Percentiles rank a stretch among this genome's conserved stretches.
Conservation (phyloP, 2,888 invertebrate genomes). For the Ethmia dodecea region DNA sequence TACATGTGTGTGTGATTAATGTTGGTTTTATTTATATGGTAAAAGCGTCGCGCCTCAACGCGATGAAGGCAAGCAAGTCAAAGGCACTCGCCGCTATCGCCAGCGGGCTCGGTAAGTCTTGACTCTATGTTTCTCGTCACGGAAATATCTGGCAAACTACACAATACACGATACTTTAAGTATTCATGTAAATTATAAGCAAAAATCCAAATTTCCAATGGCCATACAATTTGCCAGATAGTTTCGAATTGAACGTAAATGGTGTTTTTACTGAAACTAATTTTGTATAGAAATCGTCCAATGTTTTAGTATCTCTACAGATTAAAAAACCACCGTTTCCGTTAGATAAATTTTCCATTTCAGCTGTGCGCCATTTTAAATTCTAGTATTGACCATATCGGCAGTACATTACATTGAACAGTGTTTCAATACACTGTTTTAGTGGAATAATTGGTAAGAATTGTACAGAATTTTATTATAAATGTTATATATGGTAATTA, state of each 20-base stretch:
- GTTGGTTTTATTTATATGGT: conserved; percentile 80
- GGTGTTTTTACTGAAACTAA: conserved; percentile 34
- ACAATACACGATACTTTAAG: not conserved
- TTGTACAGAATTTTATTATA: conserved; percentile 43
- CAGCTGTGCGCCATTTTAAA: conserved; percentile 43
- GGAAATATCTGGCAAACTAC: conserved; percentile 29
- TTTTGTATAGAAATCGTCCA: not conserved
- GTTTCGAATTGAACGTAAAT: conserved; percentile 40
- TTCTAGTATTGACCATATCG: conserved; percentile 40
- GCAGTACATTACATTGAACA: conserved; percentile 36
- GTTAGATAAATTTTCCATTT: conserved; percentile 43
- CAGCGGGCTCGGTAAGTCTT: conserved; percentile 92
- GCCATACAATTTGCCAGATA: conserved; percentile 54
- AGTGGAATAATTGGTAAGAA: conserved; percentile 59
- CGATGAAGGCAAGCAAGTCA: conserved; percentile 85
- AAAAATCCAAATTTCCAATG: not conserved
- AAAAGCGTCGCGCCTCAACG: conserved; percentile 83
- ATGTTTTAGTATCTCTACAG: conserved; percentile 1
- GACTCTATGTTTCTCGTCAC: conserved; percentile 21
- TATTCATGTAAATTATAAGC: too few species aligned
- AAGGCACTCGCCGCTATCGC: conserved; percentile 94
- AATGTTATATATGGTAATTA: conserved; percentile 41
- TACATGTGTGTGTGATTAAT: conserved; percentile 71
- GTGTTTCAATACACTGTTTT: conserved; percentile 40
- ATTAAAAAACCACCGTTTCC: conserved; percentile 45